Evolutionary conservation across 1,140 invertebrate species (phyloP).

Genomic region (Achroia grisella): DNA sequence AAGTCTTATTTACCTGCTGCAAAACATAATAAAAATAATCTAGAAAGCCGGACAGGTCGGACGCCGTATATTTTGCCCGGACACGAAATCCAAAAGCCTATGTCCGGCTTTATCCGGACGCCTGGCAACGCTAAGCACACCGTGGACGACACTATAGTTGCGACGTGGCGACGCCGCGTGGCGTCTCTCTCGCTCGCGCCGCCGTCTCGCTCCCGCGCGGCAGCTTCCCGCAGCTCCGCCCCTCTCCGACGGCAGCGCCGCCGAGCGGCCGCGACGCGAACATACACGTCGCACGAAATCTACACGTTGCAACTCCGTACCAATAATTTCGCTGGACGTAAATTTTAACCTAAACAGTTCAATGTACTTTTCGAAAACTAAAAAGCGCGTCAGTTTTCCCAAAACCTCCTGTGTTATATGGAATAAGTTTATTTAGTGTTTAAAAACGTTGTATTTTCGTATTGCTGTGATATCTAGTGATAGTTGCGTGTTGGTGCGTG

Average conservation of each 20-base stretch:
- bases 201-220: conserved; percentile 34
- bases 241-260: conserved; percentile 46
- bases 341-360: conserved; percentile 73
- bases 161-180: conserved; percentile 36
- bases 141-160: conserved; percentile 48
- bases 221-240: conserved; percentile 44
- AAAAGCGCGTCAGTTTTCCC: conserved; percentile 54
- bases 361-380: conserved; percentile 72
- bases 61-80: no score
- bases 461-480: conserved; percentile 59
- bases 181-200: conserved; percentile 4
- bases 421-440: conserved; percentile 48
- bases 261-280: conserved; percentile 54
- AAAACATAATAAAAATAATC: no score
- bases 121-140: no score
- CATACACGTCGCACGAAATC: conserved; percentile 38
- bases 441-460: conserved; percentile 49
- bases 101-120: no score
- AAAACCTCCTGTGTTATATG: conserved; percentile 50
- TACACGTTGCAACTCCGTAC: conserved; percentile 73
- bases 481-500: conserved; percentile 57
- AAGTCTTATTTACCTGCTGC: no score
- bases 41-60: no score
- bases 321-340: conserved; percentile 73
- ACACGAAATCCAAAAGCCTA: no score